Evolutionary conservation across 2,888 invertebrate genomes (phyloP), one percentile per base, ranked within the genome.

Genomic region (Adelphocoris suturalis): DNA sequence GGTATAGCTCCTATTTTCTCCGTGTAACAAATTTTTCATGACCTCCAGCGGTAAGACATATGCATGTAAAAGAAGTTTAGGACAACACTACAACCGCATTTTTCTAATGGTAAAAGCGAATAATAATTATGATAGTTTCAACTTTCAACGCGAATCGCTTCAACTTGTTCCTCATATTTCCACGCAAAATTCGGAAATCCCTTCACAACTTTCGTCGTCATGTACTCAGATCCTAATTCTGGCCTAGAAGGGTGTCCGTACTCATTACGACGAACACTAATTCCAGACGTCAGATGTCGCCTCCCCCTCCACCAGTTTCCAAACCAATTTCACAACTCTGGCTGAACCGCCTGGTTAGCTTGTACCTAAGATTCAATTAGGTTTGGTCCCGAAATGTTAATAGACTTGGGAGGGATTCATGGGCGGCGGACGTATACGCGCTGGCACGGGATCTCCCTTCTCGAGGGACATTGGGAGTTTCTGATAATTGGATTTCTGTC

Each of bases 311-410:
- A 11, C 52, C 52, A 37, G 52, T 52, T 52, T 52, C 52, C 52
- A 13, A 52, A 52, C 52, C 52, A 52, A 52, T 52, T 52, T 52
- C 52, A 16, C 52, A 52, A 52, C 52, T 52, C 52, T 3, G 16
- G 52, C 52, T 52, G 52, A 52, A 52, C 52, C 52, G 52, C 52
- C 52, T 52, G 52, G 52, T 52, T 52, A 52, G 52, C 52, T 52
- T 52, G 52, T 52, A 52, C 52, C 52, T 52, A 52, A 52, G 52
- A 52, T 52, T 52, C 52, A 52, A 52, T 52, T 52, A 52, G 52
- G 13, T 52, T 52, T 52, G 52, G 52, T 52, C 52, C 52, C 52
- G 52, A 52, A 52, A 52, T 52, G 52, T 52, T 52, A 52, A 52
- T 52, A 52, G 52, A 52, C 52, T 52, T 52, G 52, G 52, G 52